Base-by-base conservation (phyloP, 2,888 invertebrate species). In the Bellardia pandia region DNA sequence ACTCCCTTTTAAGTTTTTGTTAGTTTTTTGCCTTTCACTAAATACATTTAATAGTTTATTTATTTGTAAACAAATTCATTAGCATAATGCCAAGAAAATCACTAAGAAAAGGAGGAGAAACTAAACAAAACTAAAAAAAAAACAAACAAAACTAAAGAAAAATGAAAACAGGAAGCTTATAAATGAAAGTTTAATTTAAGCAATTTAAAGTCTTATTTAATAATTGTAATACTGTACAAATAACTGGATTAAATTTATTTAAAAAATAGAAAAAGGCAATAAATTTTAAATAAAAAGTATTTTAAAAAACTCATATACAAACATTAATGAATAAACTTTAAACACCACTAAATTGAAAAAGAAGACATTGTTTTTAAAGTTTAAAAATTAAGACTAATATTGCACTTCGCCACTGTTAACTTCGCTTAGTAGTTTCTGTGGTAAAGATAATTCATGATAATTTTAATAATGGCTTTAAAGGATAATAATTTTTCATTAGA, bases 51-150 rank as follows among this genome's bases (percentile, higher is more conserved):
- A 86, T 77, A 68, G 72, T 45, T 53, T 78, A 69, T 81, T 85
- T 85, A 58, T 86, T 86, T 80, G 87, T 23, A 51, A 78, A 78
- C 74, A 77, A 74, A 81, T 68, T 85, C 68, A 87, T 85, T 87
- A 77, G 80, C 80, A 84, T 79, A 86, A 83, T 83, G 83, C 76
- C 60, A 75, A 76, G 64, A 74, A n/a, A 71, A 58, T n/a, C 42
- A 14, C 4, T 14, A 8, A 77, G 40, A n/a, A n/a, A 51, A 0
- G 37, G 37, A 37, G 37, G 4, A 37, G 37, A 37, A 37, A 37
- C 37, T 37, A 37, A 37, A 37, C 37, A 37, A 37, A 37, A 37
- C 37, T 6, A n/a, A 42, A 72, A 40, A n/a, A 40, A 33, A 13
- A 51, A 60, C 5, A 37, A 60, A 4, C 33, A 13, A n/a, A 53